phyloP scores from a whole-genome alignment of 2,888 invertebrate genomes.

The Hydropsyche betteni region DNA sequence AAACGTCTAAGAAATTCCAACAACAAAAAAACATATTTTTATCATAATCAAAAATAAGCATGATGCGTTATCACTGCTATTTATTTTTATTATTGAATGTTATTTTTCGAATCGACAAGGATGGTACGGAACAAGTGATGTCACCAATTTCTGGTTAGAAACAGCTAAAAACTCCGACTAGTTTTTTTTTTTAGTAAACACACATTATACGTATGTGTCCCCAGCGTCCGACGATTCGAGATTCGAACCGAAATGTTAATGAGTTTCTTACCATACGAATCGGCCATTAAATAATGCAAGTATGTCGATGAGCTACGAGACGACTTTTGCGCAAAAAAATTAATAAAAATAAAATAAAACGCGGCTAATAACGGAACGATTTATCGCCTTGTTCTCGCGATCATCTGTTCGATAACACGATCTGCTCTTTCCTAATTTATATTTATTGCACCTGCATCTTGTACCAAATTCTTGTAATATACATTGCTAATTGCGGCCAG shows the following conservation, averaged over 20 bases:
- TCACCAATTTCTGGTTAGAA: constrained; percentile 13
- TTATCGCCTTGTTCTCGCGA: not conserved
- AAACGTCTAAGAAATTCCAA: no score
- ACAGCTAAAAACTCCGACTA: not conserved
- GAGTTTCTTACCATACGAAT: constrained; percentile 16
- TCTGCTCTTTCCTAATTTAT: no score
- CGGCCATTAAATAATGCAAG: constrained; percentile 16
- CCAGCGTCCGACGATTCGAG: not conserved
- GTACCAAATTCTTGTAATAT: not conserved
- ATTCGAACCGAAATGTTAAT: constrained; percentile 1
- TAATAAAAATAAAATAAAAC: constrained; percentile 1
- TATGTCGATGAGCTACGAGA: constrained; percentile 10
- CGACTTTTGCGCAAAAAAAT: constrained; percentile 17
- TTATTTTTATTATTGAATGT: no score
- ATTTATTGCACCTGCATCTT: constrained; percentile 4
- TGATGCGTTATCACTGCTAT: no score
- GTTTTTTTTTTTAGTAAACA: not conserved
- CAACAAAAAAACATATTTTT: no score
- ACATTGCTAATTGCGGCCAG: no score
- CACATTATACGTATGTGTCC: not conserved
- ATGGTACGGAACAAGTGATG: not conserved
- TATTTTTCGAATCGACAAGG: no score
- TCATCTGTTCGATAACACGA: no score
- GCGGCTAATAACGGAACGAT: constrained; percentile 1
- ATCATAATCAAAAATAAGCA: no score